A percentile compares a stretch with the other conserved stretches of the same genome.
Conservation (phyloP, 1,140 invertebrate genomes). For the Drosophila arawakana region DNA sequence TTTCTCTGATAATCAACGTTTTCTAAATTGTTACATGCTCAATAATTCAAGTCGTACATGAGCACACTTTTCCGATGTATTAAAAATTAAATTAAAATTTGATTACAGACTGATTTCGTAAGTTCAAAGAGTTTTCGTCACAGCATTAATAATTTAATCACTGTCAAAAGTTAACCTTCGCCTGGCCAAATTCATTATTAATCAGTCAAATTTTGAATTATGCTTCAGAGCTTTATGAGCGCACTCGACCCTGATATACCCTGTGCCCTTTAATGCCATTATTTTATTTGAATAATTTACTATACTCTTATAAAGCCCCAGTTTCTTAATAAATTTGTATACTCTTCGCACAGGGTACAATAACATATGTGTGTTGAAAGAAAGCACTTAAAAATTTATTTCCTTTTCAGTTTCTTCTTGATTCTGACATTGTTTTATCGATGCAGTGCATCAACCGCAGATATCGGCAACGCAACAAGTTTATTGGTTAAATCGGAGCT, state of each 20-base stretch:
- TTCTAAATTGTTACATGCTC: conserved; percentile 7
- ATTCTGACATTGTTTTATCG: background rate
- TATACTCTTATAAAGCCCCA: too few relatives aligned
- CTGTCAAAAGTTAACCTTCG: conserved; percentile 17
- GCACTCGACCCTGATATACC: background rate
- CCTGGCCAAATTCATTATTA: conserved; percentile 20
- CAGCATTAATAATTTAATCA: conserved; percentile 28
- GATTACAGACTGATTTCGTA: background rate
- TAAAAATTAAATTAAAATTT: too few relatives aligned
- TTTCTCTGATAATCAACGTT: conserved; percentile 21
- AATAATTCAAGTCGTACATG: background rate
- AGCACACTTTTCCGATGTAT: background rate
- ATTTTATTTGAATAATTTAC: too few relatives aligned
- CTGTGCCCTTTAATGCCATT: background rate
- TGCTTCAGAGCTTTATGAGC: background rate
- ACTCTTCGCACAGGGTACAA: background rate
- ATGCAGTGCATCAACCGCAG: background rate
- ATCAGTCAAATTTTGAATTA: conserved; percentile 15
- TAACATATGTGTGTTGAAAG: background rate
- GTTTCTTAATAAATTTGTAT: too few relatives aligned
- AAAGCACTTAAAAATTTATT: background rate
- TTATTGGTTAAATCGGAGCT: conserved; percentile 15
- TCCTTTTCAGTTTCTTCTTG: conserved; percentile 9
- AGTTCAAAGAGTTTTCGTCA: conserved; percentile 17
- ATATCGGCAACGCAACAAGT: conserved; percentile 5